Percentiles rank a stretch among this genome's conserved stretches.
Evolutionary conservation across 1,140 invertebrate species (phyloP).

Genomic region (Drosophila parvula): DNA sequence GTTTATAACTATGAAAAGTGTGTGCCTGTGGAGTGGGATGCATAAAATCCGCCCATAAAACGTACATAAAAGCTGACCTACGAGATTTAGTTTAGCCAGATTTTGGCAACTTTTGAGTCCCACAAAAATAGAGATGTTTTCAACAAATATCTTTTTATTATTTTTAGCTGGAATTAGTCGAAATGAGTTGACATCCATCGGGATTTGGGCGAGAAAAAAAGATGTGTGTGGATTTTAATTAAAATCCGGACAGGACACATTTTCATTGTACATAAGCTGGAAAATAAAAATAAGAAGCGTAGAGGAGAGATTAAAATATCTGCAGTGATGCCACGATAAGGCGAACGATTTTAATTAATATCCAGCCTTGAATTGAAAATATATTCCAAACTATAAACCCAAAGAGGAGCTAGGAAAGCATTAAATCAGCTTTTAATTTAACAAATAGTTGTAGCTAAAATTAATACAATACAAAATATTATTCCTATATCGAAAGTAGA

Average conservation of each 20-base stretch:
- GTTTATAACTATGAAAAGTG: conserved; percentile 49
- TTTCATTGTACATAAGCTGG: conserved; percentile 4
- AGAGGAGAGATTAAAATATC: background rate
- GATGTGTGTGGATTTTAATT: conserved; percentile 33
- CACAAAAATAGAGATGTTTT: conserved; percentile 13
- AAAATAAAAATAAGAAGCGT: background rate
- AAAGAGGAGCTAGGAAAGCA: background rate
- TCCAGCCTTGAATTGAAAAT: background rate
- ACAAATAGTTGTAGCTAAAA: background rate
- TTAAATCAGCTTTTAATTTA: fast-evolving
- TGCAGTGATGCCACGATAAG: background rate
- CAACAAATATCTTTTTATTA: background rate
- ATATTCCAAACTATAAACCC: background rate
- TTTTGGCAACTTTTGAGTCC: background rate
- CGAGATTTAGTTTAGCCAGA: conserved; percentile 19
- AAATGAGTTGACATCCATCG: conserved; percentile 3
- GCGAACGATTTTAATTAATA: background rate
- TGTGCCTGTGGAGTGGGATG: conserved; percentile 2
- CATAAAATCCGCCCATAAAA: conserved; percentile 37
- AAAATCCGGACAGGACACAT: conserved; percentile 6
- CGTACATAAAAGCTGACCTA: conserved; percentile 32
- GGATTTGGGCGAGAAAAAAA: conserved; percentile 9
- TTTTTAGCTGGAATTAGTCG: background rate
- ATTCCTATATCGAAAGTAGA: background rate
- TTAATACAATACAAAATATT: background rate